phyloP scores from a whole-genome alignment of 2,888 invertebrate genomes.

The Arrhopalites spinosus region DNA sequence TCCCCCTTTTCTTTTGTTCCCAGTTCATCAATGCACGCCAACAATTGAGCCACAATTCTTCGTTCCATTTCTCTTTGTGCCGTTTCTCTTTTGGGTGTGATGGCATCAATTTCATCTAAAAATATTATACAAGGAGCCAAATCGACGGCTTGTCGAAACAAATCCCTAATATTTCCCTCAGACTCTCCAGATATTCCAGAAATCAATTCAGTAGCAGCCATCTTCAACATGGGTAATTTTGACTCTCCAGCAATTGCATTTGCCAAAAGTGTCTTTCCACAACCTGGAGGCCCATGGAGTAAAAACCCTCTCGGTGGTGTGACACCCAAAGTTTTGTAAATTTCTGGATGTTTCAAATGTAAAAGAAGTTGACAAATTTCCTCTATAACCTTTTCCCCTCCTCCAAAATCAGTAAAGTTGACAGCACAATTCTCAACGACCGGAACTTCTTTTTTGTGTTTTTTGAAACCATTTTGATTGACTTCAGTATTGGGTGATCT shows the following conservation, averaged over 20 bases:
- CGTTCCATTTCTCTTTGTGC: slow-evolving; percentile 96
- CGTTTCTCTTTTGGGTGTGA: slow-evolving; percentile 85
- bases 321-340: slow-evolving; percentile 82
- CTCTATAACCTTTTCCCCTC: slow-evolving; percentile 74
- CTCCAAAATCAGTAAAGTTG: slow-evolving; percentile 79
- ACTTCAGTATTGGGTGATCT: not conserved
- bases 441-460: slow-evolving; percentile 39
- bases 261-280: slow-evolving; percentile 81
- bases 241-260: slow-evolving; percentile 85
- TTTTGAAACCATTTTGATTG: slow-evolving; percentile 6
- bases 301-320: slow-evolving; percentile 88
- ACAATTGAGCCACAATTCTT: slow-evolving; percentile 89
- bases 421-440: slow-evolving; percentile 42
- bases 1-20: slow-evolving; percentile 64
- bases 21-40: slow-evolving; percentile 82
- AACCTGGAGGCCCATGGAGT: slow-evolving; percentile 94
- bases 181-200: slow-evolving; percentile 83
- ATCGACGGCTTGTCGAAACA: slow-evolving; percentile 82
- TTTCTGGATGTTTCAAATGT: slow-evolving; percentile 87
- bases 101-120: slow-evolving; percentile 96
- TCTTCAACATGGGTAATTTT: slow-evolving; percentile 79
- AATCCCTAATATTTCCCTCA: slow-evolving; percentile 86
- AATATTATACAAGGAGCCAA: slow-evolving; percentile 83
- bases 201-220: slow-evolving; percentile 89
- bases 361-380: slow-evolving; percentile 65